A percentile compares a stretch with the other conserved stretches of the same genome.
Conservation (phyloP, 2,888 invertebrate species). For the Nudaria mundana region DNA sequence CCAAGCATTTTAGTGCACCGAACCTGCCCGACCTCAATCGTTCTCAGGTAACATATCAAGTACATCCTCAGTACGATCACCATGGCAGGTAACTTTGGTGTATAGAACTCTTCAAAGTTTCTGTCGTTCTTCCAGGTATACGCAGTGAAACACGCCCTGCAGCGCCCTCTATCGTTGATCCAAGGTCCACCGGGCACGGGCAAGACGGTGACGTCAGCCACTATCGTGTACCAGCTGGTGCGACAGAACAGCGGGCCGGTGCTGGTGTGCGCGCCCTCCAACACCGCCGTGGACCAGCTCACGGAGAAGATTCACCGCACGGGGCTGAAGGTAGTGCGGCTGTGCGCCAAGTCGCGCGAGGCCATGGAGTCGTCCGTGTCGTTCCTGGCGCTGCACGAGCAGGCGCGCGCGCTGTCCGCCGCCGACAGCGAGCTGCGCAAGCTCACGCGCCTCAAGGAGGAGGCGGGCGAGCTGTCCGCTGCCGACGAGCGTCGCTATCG, state of each 20-base stretch:
- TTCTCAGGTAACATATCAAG: conserved; percentile 86
- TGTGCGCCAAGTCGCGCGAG: conserved; percentile 98
- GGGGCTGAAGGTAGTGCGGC: conserved; percentile 94
- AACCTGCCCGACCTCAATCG: conserved; percentile 98
- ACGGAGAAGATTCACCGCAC: conserved; percentile 99
- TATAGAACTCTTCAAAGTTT: no score
- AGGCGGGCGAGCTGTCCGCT: conserved; percentile 97
- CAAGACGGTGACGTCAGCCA: conserved; percentile 99
- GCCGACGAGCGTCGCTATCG: conserved; percentile 97
- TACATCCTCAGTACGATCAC: no score
- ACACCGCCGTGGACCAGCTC: conserved; percentile 99
- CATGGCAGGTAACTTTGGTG: no score
- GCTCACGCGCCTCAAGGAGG: conserved; percentile 97
- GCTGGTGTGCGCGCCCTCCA: conserved; percentile 98
- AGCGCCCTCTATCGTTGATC: conserved; percentile 96
- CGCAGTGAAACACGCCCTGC: conserved; percentile 98
- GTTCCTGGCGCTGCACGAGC: conserved; percentile 97
- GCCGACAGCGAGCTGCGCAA: conserved; percentile 95
- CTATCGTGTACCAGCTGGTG: conserved; percentile 98
- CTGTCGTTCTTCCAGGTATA: conserved; percentile 90
- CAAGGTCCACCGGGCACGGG: conserved; percentile 99
- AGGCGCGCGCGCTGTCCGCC: conserved; percentile 96
- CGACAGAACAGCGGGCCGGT: conserved; percentile 97
- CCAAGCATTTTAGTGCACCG: conserved; percentile 98
- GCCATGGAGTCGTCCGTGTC: conserved; percentile 99